Evolutionary conservation across 2,888 invertebrate genomes (phyloP), one percentile per base, ranked within the genome.

Genomic region (Tyria jacobaeae): DNA sequence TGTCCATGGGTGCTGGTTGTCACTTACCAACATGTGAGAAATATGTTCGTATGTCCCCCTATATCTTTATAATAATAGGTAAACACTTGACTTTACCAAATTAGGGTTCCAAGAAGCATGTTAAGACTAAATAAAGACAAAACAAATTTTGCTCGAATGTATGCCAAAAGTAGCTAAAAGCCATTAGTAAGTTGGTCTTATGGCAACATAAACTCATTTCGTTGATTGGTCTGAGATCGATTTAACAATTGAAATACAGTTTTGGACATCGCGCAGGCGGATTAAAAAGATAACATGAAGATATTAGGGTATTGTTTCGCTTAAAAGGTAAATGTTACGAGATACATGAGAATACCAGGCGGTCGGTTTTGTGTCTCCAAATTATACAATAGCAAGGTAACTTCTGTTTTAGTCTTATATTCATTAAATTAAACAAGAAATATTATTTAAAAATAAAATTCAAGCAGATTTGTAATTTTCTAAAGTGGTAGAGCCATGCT

Each of bases 261-360:
- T 75, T 73, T 62, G 73, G 64, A 47, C 51, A 62, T 52, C 5
- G 52, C 66, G 65, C 9, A 53, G 71, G 71, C 65, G 69, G 67
- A 47, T 62, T 35, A 56, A 66, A 60, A 68, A 57, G 37, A 51
- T 56, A 56, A 5, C 60, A 27, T 9, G 34, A 24, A 27, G 14
- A 60, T 37, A 47, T 57, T 60, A 58, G 37, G 27, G 56, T 60
- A 41, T 57, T 59, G 55, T 56, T 59, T 52, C 56, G 54, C 62
- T 62, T 15, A 52, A 47, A 66, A 61, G 54, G 17, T 27, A 62
- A 64, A 59, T 48, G 54, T 44, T 66, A 50, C 50, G 53, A 44
- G 54, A 62, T 52, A 62, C 35, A 54, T 44, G 35, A 48, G 15
- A 44, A 12, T 52, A 35, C 49, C 2, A 14, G 2, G 12, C 21